Evolutionary conservation across 2,888 invertebrate species (phyloP), one percentile per base, ranked within the genome.

Genomic region (Campopleginae sp.): DNA sequence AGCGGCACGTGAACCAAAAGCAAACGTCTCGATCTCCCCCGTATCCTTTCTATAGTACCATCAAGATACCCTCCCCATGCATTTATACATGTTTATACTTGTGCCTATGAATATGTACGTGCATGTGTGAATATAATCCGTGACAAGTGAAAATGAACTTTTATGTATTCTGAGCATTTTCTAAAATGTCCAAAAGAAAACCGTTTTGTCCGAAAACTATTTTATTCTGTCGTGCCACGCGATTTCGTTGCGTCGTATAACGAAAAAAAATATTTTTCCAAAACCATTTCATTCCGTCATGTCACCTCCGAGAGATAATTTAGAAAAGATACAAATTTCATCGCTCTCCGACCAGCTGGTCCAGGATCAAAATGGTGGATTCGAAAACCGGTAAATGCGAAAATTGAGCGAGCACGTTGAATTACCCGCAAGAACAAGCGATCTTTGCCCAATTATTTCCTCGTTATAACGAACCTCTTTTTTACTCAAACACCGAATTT

Each of bases 1-100:
- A 93, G 92, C 90, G 92, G 91, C 92, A 93, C 93, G 93, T 93
- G 93, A 82, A 91, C 90, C 89, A 89, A 86, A 72, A 79, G 90
- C 90, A 91, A 91, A 89, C 88, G 88, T 85, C 85, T 72, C 82
- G 51, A 54, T 84, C 84, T 86, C 85, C 79, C 48, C 27, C 54
- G 63, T 63, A 44, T 74, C 54, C 42, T 51, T 80, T 51, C 66
- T 78, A 74, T 70, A 58, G 54, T 66, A 31, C 31, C 61, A 72
- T 80, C 71, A 44, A 46, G 75, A 76, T 61, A 76, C n/a, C 70
- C 19, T 76, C 44, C 68, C 76, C 66, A n/a, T n/a, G n/a, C n/a
- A 38, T 70, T 51, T 54, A 61, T 61, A 51, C 48, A 46, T 51
- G 54, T 68, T 44, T 71, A 66, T 48, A 71, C 19, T 66, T 70